A percentile compares a stretch with the other conserved stretches of the same genome.
Evolutionary conservation across 2,113 vertebrate genomes (phyloP).

Genomic region (Nettapus auritus): DNA sequence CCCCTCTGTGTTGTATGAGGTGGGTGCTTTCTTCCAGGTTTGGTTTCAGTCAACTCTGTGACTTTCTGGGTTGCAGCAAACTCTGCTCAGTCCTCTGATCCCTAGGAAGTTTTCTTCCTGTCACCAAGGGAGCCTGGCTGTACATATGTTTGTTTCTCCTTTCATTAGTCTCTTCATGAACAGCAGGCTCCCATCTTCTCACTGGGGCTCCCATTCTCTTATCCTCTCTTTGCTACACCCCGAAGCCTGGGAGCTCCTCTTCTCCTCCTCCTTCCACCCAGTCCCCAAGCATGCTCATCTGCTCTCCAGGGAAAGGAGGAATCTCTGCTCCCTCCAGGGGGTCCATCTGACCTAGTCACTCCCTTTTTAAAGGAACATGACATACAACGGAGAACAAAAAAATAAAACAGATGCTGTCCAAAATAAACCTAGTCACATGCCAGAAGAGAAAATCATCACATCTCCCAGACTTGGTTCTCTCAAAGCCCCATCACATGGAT

Average conservation of each 20-base stretch:
- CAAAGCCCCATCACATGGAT: background rate
- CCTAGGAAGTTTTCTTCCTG: constrained; percentile 15
- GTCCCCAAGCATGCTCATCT: constrained; percentile 60
- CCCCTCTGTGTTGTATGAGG: background rate
- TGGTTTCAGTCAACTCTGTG: background rate
- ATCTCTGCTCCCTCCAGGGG: constrained; percentile 60
- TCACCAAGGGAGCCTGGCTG: background rate
- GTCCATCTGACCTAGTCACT: constrained; percentile 65
- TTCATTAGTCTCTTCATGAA: constrained; percentile 25
- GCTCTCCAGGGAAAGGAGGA: constrained; percentile 68
- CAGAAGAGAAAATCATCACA: constrained; percentile 59
- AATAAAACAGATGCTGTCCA: constrained; percentile 65
- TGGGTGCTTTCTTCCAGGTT: background rate
- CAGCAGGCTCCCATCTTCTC: constrained; percentile 59
- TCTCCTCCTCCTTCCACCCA: constrained; percentile 33
- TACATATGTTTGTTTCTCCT: background rate
- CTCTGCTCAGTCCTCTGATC: background rate
- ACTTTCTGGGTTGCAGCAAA: background rate
- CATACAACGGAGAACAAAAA: constrained; percentile 37
- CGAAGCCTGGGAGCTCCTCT: background rate
- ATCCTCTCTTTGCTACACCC: background rate
- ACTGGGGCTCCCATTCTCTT: background rate
- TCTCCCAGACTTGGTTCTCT: constrained; percentile 47
- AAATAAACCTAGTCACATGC: constrained; percentile 61
- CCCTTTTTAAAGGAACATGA: constrained; percentile 54